phyloP scores from a whole-genome alignment of 2,888 invertebrate species.

The Drosophila rellima region DNA sequence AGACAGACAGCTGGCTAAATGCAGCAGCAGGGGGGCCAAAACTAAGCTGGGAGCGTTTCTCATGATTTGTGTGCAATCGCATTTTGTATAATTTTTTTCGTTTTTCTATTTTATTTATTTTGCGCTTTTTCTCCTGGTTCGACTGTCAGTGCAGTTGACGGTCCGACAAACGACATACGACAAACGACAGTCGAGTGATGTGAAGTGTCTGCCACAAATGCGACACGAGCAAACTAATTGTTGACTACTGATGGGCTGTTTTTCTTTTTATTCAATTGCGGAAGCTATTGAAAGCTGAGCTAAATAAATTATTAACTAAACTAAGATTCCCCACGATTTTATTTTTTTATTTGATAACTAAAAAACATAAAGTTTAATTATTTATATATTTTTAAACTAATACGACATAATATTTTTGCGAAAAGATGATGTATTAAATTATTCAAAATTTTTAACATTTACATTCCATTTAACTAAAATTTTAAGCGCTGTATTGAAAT shows the following conservation, averaged over 20 bases:
- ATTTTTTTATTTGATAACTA: too few species aligned
- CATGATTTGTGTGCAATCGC: conserved; percentile 65
- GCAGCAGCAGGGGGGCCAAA: conserved; percentile 50
- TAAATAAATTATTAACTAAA: conserved; percentile 11
- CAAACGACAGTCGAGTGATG: conserved; percentile 58
- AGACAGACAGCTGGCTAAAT: conserved; percentile 51
- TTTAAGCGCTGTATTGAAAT: too few species aligned
- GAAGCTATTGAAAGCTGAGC: conserved; percentile 37
- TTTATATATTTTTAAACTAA: too few species aligned
- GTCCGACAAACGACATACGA: conserved; percentile 51
- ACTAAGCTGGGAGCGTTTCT: conserved; percentile 57
- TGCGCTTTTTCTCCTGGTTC: conserved; percentile 18
- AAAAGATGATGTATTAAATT: too few species aligned
- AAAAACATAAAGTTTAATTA: too few species aligned
- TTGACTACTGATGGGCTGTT: conserved; percentile 53
- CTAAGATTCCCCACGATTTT: neutral
- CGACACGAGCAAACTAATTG: conserved; percentile 70
- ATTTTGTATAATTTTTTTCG: conserved; percentile 56
- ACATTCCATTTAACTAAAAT: too few species aligned
- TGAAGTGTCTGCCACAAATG: conserved; percentile 65
- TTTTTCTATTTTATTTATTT: conserved; percentile 27
- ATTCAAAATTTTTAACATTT: too few species aligned
- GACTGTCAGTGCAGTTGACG: conserved; percentile 40
- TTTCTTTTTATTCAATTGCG: conserved; percentile 33
- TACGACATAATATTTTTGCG: too few species aligned